Conservation (phyloP, 2,888 invertebrate genomes). For the Mayetiola destructor region DNA sequence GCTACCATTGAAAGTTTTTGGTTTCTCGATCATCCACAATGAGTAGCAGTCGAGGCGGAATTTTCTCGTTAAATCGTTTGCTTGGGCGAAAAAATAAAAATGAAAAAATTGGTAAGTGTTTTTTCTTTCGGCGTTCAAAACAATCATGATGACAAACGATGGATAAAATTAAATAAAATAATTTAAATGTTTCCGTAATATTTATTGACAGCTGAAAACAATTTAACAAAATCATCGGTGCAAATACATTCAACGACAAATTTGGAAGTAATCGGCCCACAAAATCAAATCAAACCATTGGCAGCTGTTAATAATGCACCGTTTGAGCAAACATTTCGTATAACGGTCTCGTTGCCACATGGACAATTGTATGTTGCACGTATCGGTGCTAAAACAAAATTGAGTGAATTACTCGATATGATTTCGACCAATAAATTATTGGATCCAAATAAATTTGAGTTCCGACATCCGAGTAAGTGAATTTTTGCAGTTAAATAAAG, state of each 20-base stretch:
- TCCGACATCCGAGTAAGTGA: constrained; percentile 55
- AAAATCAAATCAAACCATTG: constrained; percentile 33
- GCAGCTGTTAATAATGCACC: constrained; percentile 34
- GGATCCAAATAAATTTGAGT: constrained; percentile 56
- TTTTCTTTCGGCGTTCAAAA: too few relatives aligned
- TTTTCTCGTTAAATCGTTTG: neutral
- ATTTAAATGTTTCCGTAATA: neutral
- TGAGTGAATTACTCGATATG: constrained; percentile 53
- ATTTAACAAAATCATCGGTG: constrained; percentile 19
- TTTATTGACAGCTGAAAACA: neutral
- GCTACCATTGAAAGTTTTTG: too few relatives aligned
- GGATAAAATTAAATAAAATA: neutral
- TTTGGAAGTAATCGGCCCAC: constrained; percentile 32
- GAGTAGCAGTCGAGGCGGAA: neutral
- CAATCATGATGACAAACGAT: too few relatives aligned
- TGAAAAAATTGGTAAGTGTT: neutral
- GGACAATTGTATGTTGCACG: constrained; percentile 66
- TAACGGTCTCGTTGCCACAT: constrained; percentile 56
- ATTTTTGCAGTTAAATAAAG: neutral
- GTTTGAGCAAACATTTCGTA: constrained; percentile 36
- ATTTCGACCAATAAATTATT: constrained; percentile 64
- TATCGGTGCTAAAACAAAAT: constrained; percentile 50
- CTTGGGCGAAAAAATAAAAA: neutral
- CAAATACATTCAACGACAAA: constrained; percentile 26
- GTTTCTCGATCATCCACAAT: too few relatives aligned